Conservation (phyloP, 92 coral and sea anemone genomes). For the Paramuricea clavata region DNA sequence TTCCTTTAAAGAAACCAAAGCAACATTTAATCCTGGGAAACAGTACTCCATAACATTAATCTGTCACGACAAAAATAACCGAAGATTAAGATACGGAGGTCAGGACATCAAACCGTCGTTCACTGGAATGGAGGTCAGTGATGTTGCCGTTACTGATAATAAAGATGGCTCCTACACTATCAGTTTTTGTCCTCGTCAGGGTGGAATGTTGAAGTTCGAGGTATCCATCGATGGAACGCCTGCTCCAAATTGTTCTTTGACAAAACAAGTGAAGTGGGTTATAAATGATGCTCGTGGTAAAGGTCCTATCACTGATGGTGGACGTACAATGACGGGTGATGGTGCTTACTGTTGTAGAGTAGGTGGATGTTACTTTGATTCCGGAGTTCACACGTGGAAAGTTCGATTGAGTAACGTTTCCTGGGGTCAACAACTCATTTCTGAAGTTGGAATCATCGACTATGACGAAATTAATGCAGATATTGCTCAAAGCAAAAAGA, state of each 20-base stretch:
- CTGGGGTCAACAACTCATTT: background rate
- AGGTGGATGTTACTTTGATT: background rate
- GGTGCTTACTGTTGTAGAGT: constrained; percentile 18
- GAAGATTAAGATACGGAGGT: constrained; percentile 14
- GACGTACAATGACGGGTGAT: background rate
- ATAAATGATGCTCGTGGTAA: constrained; percentile 7
- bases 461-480: constrained; percentile 7
- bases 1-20: background rate
- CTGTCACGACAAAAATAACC: constrained; percentile 5
- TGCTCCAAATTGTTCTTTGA: constrained; percentile 40
- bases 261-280: constrained; percentile 7
- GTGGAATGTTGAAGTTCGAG: constrained; percentile 25
- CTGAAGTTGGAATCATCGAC: constrained; percentile 25
- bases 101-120: constrained; percentile 12
- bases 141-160: constrained; percentile 25
- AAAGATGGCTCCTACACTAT: constrained; percentile 14
- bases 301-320: constrained; percentile 5
- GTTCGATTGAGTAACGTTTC: background rate
- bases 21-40: background rate
- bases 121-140: constrained; percentile 31
- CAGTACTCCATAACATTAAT: constrained; percentile 14
- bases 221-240: constrained; percentile 5
- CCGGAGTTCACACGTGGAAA: constrained; percentile 33
- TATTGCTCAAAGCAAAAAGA: constrained; percentile 1
- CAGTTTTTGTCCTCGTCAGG: background rate